Evolutionary conservation across 2,797 vertebrate species (phyloP).

Genomic region (Eospalax fontanierii): DNA sequence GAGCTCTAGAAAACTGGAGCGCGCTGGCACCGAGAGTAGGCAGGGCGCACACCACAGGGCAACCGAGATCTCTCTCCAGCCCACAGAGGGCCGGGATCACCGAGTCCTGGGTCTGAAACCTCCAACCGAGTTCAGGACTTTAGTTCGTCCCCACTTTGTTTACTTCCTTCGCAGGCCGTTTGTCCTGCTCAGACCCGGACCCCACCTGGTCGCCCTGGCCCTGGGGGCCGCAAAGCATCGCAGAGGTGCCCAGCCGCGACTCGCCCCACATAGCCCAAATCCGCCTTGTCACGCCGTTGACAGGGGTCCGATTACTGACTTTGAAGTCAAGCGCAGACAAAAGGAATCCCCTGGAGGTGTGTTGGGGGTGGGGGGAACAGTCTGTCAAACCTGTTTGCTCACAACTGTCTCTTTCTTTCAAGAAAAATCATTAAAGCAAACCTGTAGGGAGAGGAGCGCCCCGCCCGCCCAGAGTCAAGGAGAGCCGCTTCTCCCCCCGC

Average conservation of each 20-base stretch:
- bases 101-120: background rate
- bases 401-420: constrained; percentile 90
- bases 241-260: constrained; percentile 86
- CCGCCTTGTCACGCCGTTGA: constrained; percentile 89
- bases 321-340: constrained; percentile 91
- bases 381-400: constrained; percentile 95
- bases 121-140: background rate
- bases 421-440: constrained; percentile 90
- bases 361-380: constrained; percentile 76
- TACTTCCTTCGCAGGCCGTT: background rate
- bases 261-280: constrained; percentile 85
- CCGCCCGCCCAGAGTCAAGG: constrained; percentile 71
- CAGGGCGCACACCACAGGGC: background rate
- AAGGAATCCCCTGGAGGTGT: constrained; percentile 89
- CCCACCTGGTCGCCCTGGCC: background rate
- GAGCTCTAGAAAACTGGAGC: background rate
- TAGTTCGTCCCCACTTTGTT: background rate
- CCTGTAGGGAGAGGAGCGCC: constrained; percentile 83
- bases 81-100: background rate
- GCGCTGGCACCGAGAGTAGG: background rate
- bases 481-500: constrained; percentile 49
- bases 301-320: constrained; percentile 92
- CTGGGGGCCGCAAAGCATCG: constrained; percentile 47
- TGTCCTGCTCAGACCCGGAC: background rate
- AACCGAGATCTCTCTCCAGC: background rate